These are phyloP conservation scores for Rotaria magnacalcarata DNA, from an alignment of 2,888 invertebrate genomes.

Conservation along the genomic window DNA sequence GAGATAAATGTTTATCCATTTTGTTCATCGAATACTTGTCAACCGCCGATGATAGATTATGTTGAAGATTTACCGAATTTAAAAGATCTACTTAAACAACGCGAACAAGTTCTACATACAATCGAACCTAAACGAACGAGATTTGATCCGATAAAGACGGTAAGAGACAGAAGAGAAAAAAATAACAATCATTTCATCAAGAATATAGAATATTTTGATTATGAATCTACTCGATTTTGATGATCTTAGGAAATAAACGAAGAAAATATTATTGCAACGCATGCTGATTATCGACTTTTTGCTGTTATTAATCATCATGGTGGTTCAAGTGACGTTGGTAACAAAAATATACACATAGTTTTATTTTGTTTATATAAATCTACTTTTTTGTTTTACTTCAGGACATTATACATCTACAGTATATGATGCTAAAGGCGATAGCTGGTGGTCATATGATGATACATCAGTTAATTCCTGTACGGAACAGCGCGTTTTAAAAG, in stretches of 20 bases:
- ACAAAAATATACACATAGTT: neutral
- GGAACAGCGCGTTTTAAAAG: neutral
- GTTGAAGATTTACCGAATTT: neutral
- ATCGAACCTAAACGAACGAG: slow-evolving; percentile 10
- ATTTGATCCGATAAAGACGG: neutral
- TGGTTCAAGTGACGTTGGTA: slow-evolving; percentile 35
- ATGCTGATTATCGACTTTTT: slow-evolving; percentile 28
- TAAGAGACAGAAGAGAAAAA: neutral
- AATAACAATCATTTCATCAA: neutral
- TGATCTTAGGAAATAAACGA: neutral
- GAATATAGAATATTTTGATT: too few species aligned
- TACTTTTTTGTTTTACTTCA: neutral
- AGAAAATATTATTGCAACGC: neutral
- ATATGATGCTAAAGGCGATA: neutral
- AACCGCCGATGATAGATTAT: neutral
- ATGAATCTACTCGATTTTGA: too few species aligned
- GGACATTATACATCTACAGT: slow-evolving; percentile 32
- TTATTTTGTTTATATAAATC: neutral
- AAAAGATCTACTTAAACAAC: slow-evolving; percentile 33
- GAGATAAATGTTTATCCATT: slow-evolving; percentile 11
- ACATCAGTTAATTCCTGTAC: slow-evolving; percentile 31
- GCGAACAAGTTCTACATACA: neutral
- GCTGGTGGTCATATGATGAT: slow-evolving; percentile 37
- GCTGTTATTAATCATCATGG: slow-evolving; percentile 31
- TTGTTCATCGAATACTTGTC: neutral